Evolutionary conservation across 2,113 vertebrate species (phyloP), one percentile per base, ranked within the genome.

Genomic region (Ictalurus punctatus): DNA sequence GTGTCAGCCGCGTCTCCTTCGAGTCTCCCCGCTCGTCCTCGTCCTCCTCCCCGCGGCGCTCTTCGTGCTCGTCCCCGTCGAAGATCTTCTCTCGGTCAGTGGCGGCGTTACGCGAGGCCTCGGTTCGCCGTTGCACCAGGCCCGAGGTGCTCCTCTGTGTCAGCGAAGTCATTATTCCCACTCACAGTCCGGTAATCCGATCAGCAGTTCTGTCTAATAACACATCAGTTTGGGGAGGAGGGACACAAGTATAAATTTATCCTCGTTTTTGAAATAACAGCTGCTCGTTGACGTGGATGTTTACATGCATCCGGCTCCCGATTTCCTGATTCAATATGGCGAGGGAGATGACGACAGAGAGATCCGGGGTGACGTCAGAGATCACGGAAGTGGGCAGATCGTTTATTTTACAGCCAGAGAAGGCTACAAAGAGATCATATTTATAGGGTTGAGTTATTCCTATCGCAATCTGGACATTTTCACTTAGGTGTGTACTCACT

Each of bases 111-210:
- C 98, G 97, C 58, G 96, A 97, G 94, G 98, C 97, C 96, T 99
- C 98, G 91, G 97, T 98, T 90, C 97, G 96, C 93, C 98, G 96
- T 96, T 99, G 98, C 95, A 99, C 98, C 92, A 99, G 97, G 96
- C 98, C 97, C 85, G 98, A 98, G 94, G 92, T 97, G 94, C 92
- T 97, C 92, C 98, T 96, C 95, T 99, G 97, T 88, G 96, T 96
- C 90, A 99, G 93, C 84, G 97, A 96, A 94, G 96, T 96, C 98
- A 99, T 99, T 89, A 92, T 94, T 73, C 59, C 52, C 65, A 63
- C 58, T 86, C 27, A 56, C 52, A 74, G 52, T 61, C 19, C 37
- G 73, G n/a, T 37, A 8, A 17, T 40, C 17, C 5, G 19, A 40
- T 27, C 21, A 6, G 4, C 4, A 16, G 21, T 0, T 2, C 81